phyloP scores from a whole-genome alignment of 2,888 invertebrate genomes.

The Scaptomyza flava region DNA sequence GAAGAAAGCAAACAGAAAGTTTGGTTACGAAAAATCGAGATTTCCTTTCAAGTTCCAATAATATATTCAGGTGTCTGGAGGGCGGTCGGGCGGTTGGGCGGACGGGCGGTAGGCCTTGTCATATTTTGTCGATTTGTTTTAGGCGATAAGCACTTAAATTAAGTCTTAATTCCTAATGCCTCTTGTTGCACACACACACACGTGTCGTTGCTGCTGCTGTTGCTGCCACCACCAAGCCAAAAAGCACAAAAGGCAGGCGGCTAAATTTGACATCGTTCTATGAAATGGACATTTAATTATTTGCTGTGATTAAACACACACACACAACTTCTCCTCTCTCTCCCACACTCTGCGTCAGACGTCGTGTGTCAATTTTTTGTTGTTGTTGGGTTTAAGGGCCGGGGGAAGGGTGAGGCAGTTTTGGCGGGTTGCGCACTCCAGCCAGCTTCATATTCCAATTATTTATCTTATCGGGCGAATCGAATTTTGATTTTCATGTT shows the following conservation, averaged over 20 bases:
- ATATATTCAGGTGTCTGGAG: background rate
- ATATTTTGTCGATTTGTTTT: conserved; percentile 79
- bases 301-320: conserved; percentile 78
- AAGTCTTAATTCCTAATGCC: conserved; percentile 83
- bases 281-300: conserved; percentile 83
- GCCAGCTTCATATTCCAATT: conserved; percentile 76
- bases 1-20: background rate
- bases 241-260: background rate
- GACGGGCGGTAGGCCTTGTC: background rate
- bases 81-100: background rate
- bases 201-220: conserved; percentile 64
- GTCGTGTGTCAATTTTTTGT: conserved; percentile 41
- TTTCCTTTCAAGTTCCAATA: background rate
- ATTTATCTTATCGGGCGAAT: conserved; percentile 75
- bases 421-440: background rate
- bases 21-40: background rate
- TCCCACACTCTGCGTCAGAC: conserved; percentile 16
- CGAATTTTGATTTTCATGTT: conserved; percentile 62
- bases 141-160: conserved; percentile 83
- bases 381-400: conserved; percentile 4
- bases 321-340: conserved; percentile 4
- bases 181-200: conserved; percentile 72
- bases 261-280: conserved; percentile 45
- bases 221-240: conserved; percentile 15
- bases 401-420: background rate